Base-by-base conservation (phyloP, 2,888 invertebrate species). In the Limnephilus auricula region DNA sequence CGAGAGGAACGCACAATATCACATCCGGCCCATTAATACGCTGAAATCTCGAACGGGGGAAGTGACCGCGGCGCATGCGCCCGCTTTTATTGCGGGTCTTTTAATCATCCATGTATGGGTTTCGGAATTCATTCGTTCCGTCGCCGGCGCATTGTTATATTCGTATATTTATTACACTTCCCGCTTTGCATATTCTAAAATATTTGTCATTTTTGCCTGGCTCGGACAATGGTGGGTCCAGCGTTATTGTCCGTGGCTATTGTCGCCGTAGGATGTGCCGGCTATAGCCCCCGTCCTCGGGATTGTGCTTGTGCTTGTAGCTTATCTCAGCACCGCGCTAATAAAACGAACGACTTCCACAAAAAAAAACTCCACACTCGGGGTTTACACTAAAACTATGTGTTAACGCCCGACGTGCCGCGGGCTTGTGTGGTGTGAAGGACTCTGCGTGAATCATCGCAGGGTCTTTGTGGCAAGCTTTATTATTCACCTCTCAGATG, bases 151-250 rank as follows among this genome's bases (percentile, higher is more conserved):
- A 92, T 92, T 92, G 92, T 92, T 91, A 89, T 90, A 91, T 87
- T 90, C 91, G 90, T 85, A 87, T 91, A 92, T 92, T 92, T 92
- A 92, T 92, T 92, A 91, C 91, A 90, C 90, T 89, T 91, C 89
- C 90, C 92, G 90, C 90, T 92, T 91, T 90, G 90, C 91, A 91
- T 91, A 91, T 90, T 90, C 90, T 91, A 89, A 92, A 92, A 90
- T 92, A 92, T 92, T 92, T 91, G 92, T 91, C 91, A 91, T 92
- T 92, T 92, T 92, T 92, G 90, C 82, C 87, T 45, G 80, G 80
- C 37, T 34, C 79, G 90, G 88, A 90, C 91, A 91, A 91, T 84
- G 89, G 90, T 40, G 84, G 80, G 90, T 37, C 86, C 89, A 37
- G 89, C 87, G 87, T 45, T 65, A 87, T 87, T 87, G 87, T 87